Conservation (phyloP, 2,888 invertebrate species). For the Hoplodrina ambigua region DNA sequence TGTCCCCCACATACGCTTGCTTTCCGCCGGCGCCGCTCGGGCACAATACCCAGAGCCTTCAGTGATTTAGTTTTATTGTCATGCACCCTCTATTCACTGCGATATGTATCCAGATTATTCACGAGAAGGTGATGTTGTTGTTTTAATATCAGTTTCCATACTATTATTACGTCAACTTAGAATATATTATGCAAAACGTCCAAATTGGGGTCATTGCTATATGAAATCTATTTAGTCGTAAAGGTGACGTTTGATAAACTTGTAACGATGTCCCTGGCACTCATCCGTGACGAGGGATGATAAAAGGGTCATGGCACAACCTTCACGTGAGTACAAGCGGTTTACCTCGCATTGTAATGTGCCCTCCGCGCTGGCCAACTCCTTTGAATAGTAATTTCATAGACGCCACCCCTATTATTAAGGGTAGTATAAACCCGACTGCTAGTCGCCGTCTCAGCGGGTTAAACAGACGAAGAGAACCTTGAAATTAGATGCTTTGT, state of each 20-base stretch:
- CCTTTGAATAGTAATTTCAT: slow-evolving; percentile 84
- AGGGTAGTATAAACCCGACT: slow-evolving; percentile 80
- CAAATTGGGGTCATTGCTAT: slow-evolving; percentile 62
- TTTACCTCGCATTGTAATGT: slow-evolving; percentile 81
- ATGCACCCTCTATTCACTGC: slow-evolving; percentile 83
- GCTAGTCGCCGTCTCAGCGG: slow-evolving; percentile 76
- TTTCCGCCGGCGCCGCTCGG: slow-evolving; percentile 89
- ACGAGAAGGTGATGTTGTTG: slow-evolving; percentile 72
- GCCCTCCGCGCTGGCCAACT: slow-evolving; percentile 75
- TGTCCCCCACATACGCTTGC: slow-evolving; percentile 86
- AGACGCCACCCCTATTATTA: slow-evolving; percentile 83
- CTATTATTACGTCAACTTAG: slow-evolving; percentile 8
- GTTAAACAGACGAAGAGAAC: slow-evolving; percentile 76
- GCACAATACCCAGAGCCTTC: slow-evolving; percentile 84
- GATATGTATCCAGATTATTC: slow-evolving; percentile 78
- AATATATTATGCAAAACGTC: slow-evolving; percentile 50
- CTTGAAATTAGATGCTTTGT: slow-evolving; percentile 78
- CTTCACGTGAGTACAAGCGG: slow-evolving; percentile 80
- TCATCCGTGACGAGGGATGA: slow-evolving; percentile 77
- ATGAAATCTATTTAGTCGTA: slow-evolving; percentile 67
- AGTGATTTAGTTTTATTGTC: slow-evolving; percentile 90
- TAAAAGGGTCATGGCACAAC: slow-evolving; percentile 78
- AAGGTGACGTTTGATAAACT: slow-evolving; percentile 71
- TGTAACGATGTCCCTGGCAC: slow-evolving; percentile 72
- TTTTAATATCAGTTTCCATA: slow-evolving; percentile 50